Percentiles rank a stretch among this genome's conserved stretches.
phyloP scores from a whole-genome alignment of 2,797 vertebrate species.

The Micrastur ruficollis region DNA sequence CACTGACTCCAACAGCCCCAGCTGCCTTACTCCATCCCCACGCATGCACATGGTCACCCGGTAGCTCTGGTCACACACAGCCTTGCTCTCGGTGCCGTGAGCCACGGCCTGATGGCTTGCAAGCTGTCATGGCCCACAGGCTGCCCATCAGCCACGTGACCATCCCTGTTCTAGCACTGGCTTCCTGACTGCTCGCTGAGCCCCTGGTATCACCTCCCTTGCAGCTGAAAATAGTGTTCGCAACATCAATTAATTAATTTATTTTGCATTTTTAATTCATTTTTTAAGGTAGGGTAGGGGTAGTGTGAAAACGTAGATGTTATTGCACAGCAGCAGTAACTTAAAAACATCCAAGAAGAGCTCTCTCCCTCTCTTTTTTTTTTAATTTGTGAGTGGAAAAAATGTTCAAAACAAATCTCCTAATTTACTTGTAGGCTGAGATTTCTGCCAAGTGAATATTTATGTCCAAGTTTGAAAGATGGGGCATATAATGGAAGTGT shows the following conservation, averaged over 20 bases:
- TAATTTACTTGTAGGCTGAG: background rate
- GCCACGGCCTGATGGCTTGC: background rate
- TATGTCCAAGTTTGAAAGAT: slow-evolving; percentile 40
- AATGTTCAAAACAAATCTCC: background rate
- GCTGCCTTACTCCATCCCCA: background rate
- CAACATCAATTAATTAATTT: background rate
- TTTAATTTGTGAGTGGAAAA: slow-evolving; percentile 2
- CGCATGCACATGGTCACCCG: rapidly evolving
- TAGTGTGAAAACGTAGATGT: background rate
- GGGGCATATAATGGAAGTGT: background rate
- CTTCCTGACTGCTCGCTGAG: background rate
- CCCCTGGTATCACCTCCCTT: background rate
- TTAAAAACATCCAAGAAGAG: background rate
- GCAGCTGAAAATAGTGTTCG: background rate
- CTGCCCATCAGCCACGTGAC: background rate
- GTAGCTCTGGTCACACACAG: background rate
- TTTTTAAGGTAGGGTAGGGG: background rate
- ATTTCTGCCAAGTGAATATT: slow-evolving; percentile 49
- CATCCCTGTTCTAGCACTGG: background rate
- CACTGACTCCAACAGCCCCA: background rate
- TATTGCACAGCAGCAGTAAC: background rate
- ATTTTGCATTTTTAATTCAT: background rate
- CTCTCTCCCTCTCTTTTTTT: background rate
- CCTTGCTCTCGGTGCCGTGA: background rate
- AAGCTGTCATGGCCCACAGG: background rate